These are phyloP conservation scores for Cryptotis parvus DNA, from an alignment of 2,113 vertebrate species.

Conservation along the genomic window DNA sequence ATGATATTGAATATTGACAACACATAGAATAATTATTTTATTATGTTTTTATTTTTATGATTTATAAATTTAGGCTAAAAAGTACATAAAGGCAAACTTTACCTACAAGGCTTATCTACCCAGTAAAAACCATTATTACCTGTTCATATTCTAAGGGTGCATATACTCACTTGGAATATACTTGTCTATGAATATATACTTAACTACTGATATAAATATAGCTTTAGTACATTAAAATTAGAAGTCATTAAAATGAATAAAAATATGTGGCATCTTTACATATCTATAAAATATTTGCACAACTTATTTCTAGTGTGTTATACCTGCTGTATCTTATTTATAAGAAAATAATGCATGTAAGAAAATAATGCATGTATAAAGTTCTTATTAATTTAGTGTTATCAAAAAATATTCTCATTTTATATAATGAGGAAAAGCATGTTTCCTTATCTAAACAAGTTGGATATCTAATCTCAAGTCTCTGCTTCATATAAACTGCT, in stretches of 20 bases:
- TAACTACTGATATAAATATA: background rate
- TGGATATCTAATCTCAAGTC: background rate
- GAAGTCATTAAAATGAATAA: background rate
- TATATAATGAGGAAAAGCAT: background rate
- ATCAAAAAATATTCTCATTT: background rate
- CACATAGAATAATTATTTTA: too few species aligned
- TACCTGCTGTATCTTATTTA: constrained; percentile 6
- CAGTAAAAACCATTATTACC: background rate
- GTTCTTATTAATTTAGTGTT: background rate
- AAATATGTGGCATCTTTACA: background rate
- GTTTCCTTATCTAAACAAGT: background rate
- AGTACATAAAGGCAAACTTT: constrained; percentile 9
- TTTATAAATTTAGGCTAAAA: too few species aligned
- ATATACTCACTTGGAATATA: background rate
- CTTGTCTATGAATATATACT: background rate
- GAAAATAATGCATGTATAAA: background rate
- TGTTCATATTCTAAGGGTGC: background rate
- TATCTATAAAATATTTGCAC: constrained; percentile 26
- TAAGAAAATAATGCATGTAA: constrained; percentile 11
- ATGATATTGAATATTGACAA: too few species aligned
- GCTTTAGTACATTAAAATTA: background rate
- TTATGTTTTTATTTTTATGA: too few species aligned
- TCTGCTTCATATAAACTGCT: background rate
- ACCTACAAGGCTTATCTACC: background rate
- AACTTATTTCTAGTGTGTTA: constrained; percentile 17